phyloP scores from a whole-genome alignment of 2,797 vertebrate genomes.

The Chaetophractus vellerosus region DNA sequence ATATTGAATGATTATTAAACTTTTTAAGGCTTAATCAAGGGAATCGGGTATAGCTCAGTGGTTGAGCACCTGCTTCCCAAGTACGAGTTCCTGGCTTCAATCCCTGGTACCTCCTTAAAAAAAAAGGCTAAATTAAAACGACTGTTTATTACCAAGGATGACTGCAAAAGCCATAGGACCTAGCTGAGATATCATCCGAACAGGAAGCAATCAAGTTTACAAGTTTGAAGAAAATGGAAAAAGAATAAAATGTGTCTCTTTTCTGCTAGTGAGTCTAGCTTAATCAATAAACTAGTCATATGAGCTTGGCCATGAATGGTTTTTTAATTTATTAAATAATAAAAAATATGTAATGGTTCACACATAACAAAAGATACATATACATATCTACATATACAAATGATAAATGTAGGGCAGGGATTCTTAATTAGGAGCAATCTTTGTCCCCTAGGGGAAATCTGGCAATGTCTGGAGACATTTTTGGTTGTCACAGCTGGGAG shows the following conservation, averaged over 20 bases:
- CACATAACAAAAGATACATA: not conserved
- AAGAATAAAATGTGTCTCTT: not conserved
- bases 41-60: no score
- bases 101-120: no score
- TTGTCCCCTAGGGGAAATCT: not conserved
- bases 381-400: not conserved
- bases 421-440: not conserved
- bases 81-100: no score
- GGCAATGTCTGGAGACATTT: no score
- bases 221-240: not conserved
- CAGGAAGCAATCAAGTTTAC: not conserved
- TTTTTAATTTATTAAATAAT: constrained; percentile 3
- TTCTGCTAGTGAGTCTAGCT: not conserved
- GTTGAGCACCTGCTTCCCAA: no score
- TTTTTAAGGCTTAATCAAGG: no score
- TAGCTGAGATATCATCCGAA: not conserved
- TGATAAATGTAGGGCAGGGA: not conserved
- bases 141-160: not conserved
- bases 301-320: not conserved
- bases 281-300: not conserved
- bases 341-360: not conserved
- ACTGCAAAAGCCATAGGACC: not conserved
- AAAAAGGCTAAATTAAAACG: not conserved
- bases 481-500: not conserved
- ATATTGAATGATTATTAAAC: no score